Evolutionary conservation across 2,797 vertebrate species (phyloP), one percentile per base, ranked within the genome.

Genomic region (Sylvilagus floridanus): DNA sequence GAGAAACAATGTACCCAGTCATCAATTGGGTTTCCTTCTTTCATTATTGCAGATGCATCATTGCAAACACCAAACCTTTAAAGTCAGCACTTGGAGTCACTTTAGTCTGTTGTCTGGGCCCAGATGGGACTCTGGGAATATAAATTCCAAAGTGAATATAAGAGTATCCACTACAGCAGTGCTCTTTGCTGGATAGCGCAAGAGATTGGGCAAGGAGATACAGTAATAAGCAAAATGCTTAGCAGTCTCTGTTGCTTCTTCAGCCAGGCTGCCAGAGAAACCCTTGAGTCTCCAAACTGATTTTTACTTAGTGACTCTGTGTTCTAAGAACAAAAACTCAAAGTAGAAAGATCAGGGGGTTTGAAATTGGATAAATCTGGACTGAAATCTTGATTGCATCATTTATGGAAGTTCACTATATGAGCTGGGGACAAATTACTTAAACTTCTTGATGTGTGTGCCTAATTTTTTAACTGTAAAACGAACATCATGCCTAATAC

Each of bases 21-120:
- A 93, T 84, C 72, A 86, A 14, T 2, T 94, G 72, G 17, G 7
- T 92, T 94, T 86, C 50, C 63, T 93, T 88, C 79, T 81, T 94
- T 91, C 60, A 65, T 88, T 88, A 94, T 50, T 83, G 32, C 35
- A 90, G 76, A 66, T 30, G 72, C 13, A 72, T 81, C 16, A 9
- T 50, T 86, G 37, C 37, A 93, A 95, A 93, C 76, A 71, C 3
- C 22, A 35, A 92, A 85, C n/a, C 21, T 92, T 21, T 88, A 92
- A 93, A 93, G n/a, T 94, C 54, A 86, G 86, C 66, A 93, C 37
- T 81, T 96, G 86, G 57, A 47, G 81, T 93, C 84, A 95, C 84
- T 89, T 94, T 87, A 84, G 73, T 89, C 75, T 82, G 68, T 30
- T n/a, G 10, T 77, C 47, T 73, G 35, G 37, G 8, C 52, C 30